Percentiles rank a stretch among this genome's conserved stretches.
Evolutionary conservation across 2,113 vertebrate species (phyloP).

Genomic region (Oceanodroma tethys): DNA sequence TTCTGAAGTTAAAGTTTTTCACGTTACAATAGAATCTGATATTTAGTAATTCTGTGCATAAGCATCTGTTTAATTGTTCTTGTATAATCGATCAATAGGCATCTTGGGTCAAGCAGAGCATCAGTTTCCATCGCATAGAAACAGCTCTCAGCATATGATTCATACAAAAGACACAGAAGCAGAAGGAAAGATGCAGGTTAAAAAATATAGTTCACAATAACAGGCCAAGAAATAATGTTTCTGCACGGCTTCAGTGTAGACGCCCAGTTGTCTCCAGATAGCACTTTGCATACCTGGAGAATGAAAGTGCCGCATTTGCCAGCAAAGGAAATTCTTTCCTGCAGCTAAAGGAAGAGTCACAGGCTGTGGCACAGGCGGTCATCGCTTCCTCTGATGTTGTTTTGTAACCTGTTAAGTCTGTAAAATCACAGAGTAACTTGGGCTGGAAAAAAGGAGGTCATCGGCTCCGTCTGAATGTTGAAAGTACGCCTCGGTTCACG

Average conservation of each 20-base stretch:
- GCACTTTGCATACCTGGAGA: not conserved
- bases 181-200: not conserved
- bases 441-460: not conserved
- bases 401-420: not conserved
- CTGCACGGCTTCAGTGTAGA: not conserved
- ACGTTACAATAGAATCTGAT: not conserved
- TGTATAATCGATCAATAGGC: not conserved
- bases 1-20: not conserved
- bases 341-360: not conserved
- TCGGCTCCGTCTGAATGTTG: not conserved
- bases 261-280: not conserved
- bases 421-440: not conserved
- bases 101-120: not conserved
- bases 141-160: fast-evolving
- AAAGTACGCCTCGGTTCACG: fast-evolving
- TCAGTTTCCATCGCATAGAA: not conserved
- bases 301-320: fast-evolving
- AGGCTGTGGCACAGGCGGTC: fast-evolving
- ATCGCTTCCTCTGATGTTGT: not conserved
- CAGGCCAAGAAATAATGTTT: not conserved
- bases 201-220: not conserved
- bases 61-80: not conserved
- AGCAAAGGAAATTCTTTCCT: not conserved
- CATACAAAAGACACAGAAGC: not conserved
- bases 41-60: not conserved